Percentiles rank a stretch among this genome's conserved stretches.
Conservation (phyloP, 2,888 invertebrate species). For the Zelleria hepariella region DNA sequence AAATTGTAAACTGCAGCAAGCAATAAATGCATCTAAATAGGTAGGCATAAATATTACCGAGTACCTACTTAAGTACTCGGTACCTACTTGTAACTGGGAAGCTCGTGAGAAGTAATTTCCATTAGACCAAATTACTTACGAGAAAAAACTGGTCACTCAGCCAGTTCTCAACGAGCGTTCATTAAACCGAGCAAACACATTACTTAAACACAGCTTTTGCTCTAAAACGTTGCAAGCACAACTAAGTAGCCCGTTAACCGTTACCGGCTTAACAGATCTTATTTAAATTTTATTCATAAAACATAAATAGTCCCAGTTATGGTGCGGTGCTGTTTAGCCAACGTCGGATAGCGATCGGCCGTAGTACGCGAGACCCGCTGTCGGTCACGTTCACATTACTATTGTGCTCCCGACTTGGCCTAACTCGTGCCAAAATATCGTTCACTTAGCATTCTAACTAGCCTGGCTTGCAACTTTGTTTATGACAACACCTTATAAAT, state of each 20-base stretch:
- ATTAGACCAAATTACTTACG: background rate
- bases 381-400: conserved; percentile 44
- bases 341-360: conserved; percentile 42
- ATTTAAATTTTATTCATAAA: background rate
- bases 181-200: background rate
- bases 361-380: conserved; percentile 26
- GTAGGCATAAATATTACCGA: background rate
- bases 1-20: no score
- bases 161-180: background rate
- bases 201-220: background rate
- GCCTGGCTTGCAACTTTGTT: background rate
- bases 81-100: background rate
- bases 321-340: conserved; percentile 11
- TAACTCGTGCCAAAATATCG: conserved; percentile 32
- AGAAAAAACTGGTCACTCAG: background rate
- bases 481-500: no score
- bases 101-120: background rate
- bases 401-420: conserved; percentile 37
- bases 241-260: background rate
- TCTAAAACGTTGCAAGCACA: background rate
- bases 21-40: no score
- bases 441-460: background rate
- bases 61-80: no score
- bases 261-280: background rate
- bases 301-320: background rate